Conservation (phyloP, 2,888 invertebrate species). For the Ellobium chinense region DNA sequence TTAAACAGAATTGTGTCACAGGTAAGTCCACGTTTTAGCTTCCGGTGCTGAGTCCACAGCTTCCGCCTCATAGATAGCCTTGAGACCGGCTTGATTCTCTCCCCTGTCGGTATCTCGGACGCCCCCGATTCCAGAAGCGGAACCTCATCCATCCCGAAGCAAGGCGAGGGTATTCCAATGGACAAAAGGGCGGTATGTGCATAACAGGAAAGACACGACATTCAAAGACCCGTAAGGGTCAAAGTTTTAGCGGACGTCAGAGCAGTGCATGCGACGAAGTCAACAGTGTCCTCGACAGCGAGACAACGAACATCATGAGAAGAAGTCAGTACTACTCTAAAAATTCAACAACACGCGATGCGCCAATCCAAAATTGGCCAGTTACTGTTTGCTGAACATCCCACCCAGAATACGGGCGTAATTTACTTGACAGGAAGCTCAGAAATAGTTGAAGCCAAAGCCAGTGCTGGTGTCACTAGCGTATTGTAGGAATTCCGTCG, state of each 20-base stretch:
- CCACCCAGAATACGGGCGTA: too few relatives aligned
- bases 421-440: too few relatives aligned
- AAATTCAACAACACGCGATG: too few relatives aligned
- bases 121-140: constrained; percentile 23
- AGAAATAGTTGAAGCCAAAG: too few relatives aligned
- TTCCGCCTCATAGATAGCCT: constrained; percentile 55
- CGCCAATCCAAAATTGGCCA: too few relatives aligned
- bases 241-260: too few relatives aligned
- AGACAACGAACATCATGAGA: not conserved
- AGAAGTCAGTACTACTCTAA: not conserved
- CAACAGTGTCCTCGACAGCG: too few relatives aligned
- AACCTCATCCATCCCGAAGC: constrained; percentile 19
- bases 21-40: constrained; percentile 51
- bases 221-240: constrained; percentile 5
- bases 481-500: too few relatives aligned
- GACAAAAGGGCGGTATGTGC: not conserved
- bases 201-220: constrained; percentile 13
- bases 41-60: constrained; percentile 54
- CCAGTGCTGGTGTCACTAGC: too few relatives aligned
- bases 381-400: too few relatives aligned
- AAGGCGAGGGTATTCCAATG: not conserved
- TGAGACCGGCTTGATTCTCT: constrained; percentile 10
- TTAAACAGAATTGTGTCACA: constrained; percentile 50
- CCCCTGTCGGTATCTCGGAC: not conserved
- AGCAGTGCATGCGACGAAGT: too few relatives aligned